Evolutionary conservation across 2,888 invertebrate genomes (phyloP).

Genomic region (Alloplasta piceator): DNA sequence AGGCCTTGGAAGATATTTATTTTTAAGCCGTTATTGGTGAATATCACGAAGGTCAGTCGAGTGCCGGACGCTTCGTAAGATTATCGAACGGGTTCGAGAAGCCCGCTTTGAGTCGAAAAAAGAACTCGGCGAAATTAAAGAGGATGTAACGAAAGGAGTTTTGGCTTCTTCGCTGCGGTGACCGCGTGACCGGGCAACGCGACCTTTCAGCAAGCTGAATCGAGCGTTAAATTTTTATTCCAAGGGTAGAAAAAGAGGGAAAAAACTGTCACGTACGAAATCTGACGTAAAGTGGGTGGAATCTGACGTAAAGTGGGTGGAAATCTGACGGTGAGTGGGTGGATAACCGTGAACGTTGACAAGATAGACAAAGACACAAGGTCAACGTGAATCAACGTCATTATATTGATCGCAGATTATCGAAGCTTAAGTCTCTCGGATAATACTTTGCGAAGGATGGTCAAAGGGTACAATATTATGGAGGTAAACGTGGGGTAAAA

Average conservation of each 20-base stretch:
- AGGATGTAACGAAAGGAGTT: slow-evolving; percentile 30
- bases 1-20: no score
- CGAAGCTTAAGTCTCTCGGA: not conserved
- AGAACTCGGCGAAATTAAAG: slow-evolving; percentile 61
- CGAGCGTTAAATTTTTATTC: not conserved
- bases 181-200: slow-evolving; percentile 24
- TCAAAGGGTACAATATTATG: no score
- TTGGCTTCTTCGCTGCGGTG: slow-evolving; percentile 1
- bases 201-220: slow-evolving; percentile 7
- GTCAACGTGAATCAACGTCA: slow-evolving; percentile 43
- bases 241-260: not conserved
- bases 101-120: slow-evolving; percentile 37
- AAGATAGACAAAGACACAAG: slow-evolving; percentile 35
- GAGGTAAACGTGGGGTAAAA: no score
- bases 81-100: slow-evolving; percentile 58
- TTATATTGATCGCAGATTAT: slow-evolving; percentile 41
- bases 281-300: not conserved
- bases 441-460: not conserved
- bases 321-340: no score
- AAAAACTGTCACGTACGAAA: not conserved
- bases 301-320: no score
- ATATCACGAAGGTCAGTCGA: slow-evolving; percentile 36
- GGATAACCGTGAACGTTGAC: not conserved
- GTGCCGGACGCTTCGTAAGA: slow-evolving; percentile 42
- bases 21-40: not conserved